Base-by-base conservation (phyloP, 2,888 invertebrate species). In the Nemurella pictetii region DNA sequence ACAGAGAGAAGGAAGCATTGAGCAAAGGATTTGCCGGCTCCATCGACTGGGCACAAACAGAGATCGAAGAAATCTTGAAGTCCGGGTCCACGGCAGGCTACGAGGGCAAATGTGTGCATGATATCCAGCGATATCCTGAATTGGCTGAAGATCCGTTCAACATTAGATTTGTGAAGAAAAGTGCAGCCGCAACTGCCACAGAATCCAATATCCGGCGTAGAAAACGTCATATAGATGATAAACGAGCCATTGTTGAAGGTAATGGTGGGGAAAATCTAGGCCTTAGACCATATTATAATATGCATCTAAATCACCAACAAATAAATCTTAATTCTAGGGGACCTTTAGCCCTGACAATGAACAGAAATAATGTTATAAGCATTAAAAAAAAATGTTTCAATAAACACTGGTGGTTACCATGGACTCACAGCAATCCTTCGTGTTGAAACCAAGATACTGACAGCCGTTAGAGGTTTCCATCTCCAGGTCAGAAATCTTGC, bases 61-160 rank as follows among this genome's bases (percentile, higher is more conserved):
- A 98, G 91, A 94, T 95, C 87, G 97, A 98, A 88, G 97, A 98
- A 91, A 95, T 98, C 87, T 92, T 95, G 87, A 97, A 96, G 90
- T 93, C 94, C 85, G 97, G 97, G 85, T 95, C 94, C 88, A 96
- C 96, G 85, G 93, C 95, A 72, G 96, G 95, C 88, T 98, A 97
- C 91, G 96, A 97, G 89, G 97, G 96, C 85, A 96, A 97, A 89
- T 98, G 97, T 91, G 95, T 96, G 87, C 97, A 98, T 91, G 97
- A 97, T 89, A 95, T 97, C 36, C 94, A 95, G 88, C 92, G 94
- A 86, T 98, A 97, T 91, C 98, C 98, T 0, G 97, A 98, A 90
- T 92, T 98, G 84, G 97, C 98, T 84, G 98, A 98, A 91, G 98
- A 98, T 92, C 98, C 98, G 7, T 97, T 96, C 92, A 98, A 98